These are phyloP conservation scores for Bicyclus anynana DNA, from an alignment of 1,140 invertebrate genomes.

Conservation along the genomic window DNA sequence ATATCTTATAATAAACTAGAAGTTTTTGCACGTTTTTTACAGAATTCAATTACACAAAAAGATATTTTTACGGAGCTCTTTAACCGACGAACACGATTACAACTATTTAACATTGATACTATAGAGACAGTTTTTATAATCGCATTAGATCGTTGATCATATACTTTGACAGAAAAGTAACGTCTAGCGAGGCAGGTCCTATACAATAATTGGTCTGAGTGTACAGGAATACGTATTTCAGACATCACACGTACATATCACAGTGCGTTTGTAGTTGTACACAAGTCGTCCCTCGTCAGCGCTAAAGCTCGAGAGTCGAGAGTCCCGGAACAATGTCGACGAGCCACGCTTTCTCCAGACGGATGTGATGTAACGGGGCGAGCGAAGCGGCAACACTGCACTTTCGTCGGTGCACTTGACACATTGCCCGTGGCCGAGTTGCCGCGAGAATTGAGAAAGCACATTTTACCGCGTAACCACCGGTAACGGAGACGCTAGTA, in stretches of 20 bases:
- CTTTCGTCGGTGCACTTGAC: conserved; percentile 74
- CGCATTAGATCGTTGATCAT: too few species aligned
- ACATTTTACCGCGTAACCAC: conserved; percentile 71
- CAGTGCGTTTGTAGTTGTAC: not conserved
- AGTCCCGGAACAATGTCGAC: conserved; percentile 50
- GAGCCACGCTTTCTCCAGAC: conserved; percentile 70
- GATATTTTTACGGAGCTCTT: too few species aligned
- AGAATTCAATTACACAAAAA: too few species aligned
- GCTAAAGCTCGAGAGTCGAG: conserved; percentile 6
- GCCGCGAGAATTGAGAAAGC: conserved; percentile 60
- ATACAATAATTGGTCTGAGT: too few species aligned
- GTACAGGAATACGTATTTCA: not conserved
- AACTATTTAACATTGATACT: too few species aligned
- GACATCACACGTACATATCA: not conserved
- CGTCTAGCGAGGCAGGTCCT: too few species aligned
- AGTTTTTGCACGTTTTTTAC: too few species aligned
- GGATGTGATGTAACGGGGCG: conserved; percentile 67
- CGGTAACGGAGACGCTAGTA: conserved; percentile 66
- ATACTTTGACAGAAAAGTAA: too few species aligned
- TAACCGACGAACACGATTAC: too few species aligned
- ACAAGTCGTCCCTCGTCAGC: too few species aligned
- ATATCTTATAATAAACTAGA: too few species aligned
- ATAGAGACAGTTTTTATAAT: too few species aligned
- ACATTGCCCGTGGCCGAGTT: conserved; percentile 74
- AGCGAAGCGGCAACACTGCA: conserved; percentile 66